phyloP scores from a whole-genome alignment of 2,113 vertebrate genomes.

The Australoheros scitulus region DNA sequence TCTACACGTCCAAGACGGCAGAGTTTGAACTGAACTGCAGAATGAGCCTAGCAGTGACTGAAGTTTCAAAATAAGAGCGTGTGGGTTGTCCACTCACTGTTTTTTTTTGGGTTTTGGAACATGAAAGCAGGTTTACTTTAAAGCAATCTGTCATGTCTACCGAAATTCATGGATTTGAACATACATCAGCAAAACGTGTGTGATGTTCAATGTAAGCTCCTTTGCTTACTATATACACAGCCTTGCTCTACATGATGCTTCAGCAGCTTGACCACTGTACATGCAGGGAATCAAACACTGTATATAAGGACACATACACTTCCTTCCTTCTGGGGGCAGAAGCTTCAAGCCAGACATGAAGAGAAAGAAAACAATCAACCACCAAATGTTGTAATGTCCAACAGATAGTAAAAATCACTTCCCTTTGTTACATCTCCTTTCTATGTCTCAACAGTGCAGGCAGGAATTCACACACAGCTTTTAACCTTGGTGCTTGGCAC shows the following conservation, averaged over 20 bases:
- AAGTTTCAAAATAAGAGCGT: background rate
- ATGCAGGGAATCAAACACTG: background rate
- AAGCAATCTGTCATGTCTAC: background rate
- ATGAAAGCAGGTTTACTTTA: background rate
- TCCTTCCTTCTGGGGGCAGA: constrained; percentile 10
- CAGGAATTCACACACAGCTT: constrained; percentile 6
- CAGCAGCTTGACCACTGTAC: constrained; percentile 37
- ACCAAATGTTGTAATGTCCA: constrained; percentile 36
- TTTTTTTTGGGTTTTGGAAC: too few species aligned
- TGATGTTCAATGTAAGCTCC: background rate
- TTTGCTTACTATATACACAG: background rate
- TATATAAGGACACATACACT: background rate
- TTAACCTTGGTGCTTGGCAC: constrained; percentile 37
- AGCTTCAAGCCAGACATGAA: background rate
- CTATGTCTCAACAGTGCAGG: constrained; percentile 8
- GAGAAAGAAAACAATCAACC: constrained; percentile 14
- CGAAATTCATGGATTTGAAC: background rate
- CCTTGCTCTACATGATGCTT: constrained; percentile 27
- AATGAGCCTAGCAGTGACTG: background rate
- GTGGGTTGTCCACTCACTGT: background rate
- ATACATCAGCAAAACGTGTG: background rate
- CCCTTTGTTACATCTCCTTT: constrained; percentile 21
- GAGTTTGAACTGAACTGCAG: background rate
- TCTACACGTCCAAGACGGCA: too few species aligned
- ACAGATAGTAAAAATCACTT: constrained; percentile 45